Base-by-base conservation (phyloP, 1,140 invertebrate genomes). In the Drosophila leontia region DNA sequence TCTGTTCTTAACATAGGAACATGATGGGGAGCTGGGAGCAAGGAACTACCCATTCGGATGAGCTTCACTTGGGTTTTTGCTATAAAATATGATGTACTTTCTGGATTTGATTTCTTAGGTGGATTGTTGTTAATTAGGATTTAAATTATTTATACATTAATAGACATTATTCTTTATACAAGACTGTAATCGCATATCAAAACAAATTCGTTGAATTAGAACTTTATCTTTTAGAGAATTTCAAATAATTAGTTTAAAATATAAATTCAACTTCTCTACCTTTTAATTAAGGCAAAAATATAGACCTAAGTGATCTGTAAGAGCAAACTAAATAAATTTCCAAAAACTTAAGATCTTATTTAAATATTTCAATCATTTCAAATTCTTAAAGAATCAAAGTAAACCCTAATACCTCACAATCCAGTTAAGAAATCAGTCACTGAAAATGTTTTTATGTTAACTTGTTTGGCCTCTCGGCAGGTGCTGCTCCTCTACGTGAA, bases 1-100 rank as follows among this genome's bases (percentile, higher is more conserved):
- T 60, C 53, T 60, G 63, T 47, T 61, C 59, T 78, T 82, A 82
- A 75, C 51, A 77, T 84, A 85, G 83, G 82, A 85, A 85, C 82
- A 58, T 75, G 32, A 58, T 75, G 32, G 67, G 39, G 39, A 7
- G 17, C 13, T 47, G 48, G 47, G 39, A 26, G 7, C 17, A 53
- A 70, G 48, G 67, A 65, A 51, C 61, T 65, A 53, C 48, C 60
- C 60, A 50, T 17, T 48, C 45, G 26, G 51, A 63, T 63, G 50
- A 70, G 62, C 62, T 64, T 70, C 45, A 34, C 34, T 67, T 47
- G 63, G 48, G 37, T 56, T 70, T 45, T 39, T 1, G 11, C n/a
- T 67, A 45, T 11, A 39, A 19, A 2, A 29, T 37, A 48, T 26
- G 39, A 34, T n/a, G n/a, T 12, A 32, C 11, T 35, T 63, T 44